These are phyloP conservation scores for Varanus salvator DNA, from an alignment of 2,113 vertebrate species.

Conservation along the genomic window DNA sequence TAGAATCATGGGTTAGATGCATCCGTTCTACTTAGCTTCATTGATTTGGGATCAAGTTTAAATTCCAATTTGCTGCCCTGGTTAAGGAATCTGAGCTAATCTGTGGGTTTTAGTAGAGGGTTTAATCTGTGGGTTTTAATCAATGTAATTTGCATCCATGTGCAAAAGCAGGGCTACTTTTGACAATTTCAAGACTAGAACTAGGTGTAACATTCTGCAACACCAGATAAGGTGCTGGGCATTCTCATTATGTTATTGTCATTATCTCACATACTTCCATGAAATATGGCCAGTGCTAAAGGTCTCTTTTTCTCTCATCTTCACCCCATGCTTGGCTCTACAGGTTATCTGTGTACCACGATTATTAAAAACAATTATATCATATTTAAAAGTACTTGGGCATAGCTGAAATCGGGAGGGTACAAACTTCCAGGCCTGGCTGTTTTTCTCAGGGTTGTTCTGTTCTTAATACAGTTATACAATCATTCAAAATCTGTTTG, in stretches of 20 bases:
- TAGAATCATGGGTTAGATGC: too few relatives aligned
- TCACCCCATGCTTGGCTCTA: not conserved
- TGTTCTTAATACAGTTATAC: conserved; percentile 6
- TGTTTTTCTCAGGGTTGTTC: not conserved
- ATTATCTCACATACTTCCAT: conserved; percentile 1
- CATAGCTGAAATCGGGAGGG: conserved; percentile 7
- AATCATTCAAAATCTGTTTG: conserved; percentile 7
- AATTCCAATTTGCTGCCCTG: not conserved
- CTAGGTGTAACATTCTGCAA: not conserved
- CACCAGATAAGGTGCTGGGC: not conserved
- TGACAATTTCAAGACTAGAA: conserved; percentile 5
- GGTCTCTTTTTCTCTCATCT: not conserved
- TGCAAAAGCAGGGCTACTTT: not conserved
- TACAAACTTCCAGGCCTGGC: not conserved
- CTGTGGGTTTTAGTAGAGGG: not conserved
- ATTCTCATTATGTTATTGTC: not conserved
- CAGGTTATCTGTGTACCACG: not conserved
- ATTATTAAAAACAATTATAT: not conserved
- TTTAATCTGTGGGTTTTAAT: not conserved
- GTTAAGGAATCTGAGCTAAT: not conserved
- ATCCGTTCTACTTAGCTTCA: not conserved
- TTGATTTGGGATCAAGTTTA: not conserved
- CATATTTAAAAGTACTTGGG: conserved; percentile 9
- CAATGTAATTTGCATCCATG: not conserved
- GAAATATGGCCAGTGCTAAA: not conserved